Evolutionary conservation across 2,888 invertebrate species (phyloP).

Genomic region (Nasonovia ribisnigri): DNA sequence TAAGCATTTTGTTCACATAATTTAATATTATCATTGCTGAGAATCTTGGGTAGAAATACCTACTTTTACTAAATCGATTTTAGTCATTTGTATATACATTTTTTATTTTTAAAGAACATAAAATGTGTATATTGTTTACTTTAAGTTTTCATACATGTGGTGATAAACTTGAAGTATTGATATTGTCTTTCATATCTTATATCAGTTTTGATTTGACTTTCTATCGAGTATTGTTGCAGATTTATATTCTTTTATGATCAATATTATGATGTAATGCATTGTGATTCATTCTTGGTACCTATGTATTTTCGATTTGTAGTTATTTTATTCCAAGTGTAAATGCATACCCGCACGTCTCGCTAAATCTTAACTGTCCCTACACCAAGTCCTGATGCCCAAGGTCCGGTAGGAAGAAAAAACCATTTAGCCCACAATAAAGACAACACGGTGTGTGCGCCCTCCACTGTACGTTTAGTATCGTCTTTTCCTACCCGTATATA

Average conservation of each 20-base stretch:
- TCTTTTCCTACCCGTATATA: conserved; percentile 32
- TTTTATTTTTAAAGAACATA: neutral
- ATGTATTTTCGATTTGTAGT: conserved; percentile 6
- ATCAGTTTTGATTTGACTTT: neutral
- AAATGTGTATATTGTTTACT: neutral
- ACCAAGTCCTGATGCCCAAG: conserved; percentile 18
- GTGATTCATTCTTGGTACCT: neutral
- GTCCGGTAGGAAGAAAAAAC: conserved; percentile 37
- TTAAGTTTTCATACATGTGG: neutral
- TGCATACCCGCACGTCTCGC: neutral
- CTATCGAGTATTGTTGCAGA: neutral
- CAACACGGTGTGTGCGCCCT: neutral
- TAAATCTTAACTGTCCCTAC: conserved; percentile 45
- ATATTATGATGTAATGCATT: neutral
- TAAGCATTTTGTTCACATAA: neutral
- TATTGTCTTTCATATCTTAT: neutral
- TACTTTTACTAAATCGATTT: neutral
- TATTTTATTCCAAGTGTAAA: conserved; percentile 15
- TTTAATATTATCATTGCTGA: neutral
- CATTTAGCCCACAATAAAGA: conserved; percentile 57
- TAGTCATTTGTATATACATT: neutral
- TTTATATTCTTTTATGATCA: neutral
- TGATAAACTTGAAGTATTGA: neutral
- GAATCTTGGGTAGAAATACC: neutral
- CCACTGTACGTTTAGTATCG: conserved; percentile 33